Conservation (phyloP, 2,797 vertebrate species). For the Ceyx erithaca region DNA sequence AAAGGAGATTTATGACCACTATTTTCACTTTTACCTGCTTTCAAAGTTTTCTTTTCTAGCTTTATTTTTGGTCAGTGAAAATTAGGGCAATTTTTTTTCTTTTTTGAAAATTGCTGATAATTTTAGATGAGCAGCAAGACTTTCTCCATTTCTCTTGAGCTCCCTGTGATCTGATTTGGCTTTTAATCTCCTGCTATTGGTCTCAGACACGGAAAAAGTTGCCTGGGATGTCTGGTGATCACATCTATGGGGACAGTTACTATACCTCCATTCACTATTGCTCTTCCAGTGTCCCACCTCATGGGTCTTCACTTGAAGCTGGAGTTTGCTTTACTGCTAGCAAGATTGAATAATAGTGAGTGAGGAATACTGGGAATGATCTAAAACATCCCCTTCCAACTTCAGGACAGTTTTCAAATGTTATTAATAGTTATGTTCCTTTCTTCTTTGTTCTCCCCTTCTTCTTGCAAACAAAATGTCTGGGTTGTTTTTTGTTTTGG, state of each 20-base stretch:
- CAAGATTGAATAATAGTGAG: background rate
- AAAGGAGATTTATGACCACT: background rate
- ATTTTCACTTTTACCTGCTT: constrained; percentile 4
- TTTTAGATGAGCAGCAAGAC: background rate
- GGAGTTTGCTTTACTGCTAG: background rate
- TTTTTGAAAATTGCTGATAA: background rate
- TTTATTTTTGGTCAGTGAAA: background rate
- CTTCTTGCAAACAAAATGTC: background rate
- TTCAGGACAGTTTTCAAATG: background rate
- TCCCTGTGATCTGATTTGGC: background rate
- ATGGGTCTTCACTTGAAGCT: background rate
- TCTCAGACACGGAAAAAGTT: background rate
- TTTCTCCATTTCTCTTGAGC: background rate
- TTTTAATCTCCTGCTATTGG: background rate
- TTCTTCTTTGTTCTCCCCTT: background rate
- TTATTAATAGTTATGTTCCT: background rate
- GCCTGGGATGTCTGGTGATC: background rate
- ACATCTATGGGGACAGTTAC: background rate
- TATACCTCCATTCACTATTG: background rate
- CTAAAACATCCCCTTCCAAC: background rate
- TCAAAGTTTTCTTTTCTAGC: background rate
- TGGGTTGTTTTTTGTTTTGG: too few species aligned
- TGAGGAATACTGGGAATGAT: background rate
- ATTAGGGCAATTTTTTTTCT: background rate
- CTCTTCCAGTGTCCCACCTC: accelerated